Conservation (phyloP, 2,113 vertebrate genomes). For the Sialia sialis region DNA sequence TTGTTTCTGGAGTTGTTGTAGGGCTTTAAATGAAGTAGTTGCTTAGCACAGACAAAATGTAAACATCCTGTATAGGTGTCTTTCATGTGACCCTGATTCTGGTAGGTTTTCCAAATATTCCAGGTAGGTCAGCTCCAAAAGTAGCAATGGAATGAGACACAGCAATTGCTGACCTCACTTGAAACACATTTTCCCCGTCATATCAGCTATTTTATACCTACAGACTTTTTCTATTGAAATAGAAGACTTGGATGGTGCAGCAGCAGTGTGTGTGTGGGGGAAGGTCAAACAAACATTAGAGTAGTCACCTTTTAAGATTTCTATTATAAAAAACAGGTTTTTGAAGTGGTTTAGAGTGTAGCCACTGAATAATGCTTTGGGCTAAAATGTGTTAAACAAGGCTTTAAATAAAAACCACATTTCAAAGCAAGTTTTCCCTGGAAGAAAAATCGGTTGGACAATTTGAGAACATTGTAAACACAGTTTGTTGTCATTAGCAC, state of each 20-base stretch:
- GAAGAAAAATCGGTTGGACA: neutral
- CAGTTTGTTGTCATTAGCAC: constrained; percentile 21
- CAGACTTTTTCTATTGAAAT: neutral
- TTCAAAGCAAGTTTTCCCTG: neutral
- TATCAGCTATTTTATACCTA: neutral
- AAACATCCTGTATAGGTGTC: neutral
- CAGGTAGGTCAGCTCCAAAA: neutral
- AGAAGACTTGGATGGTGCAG: neutral
- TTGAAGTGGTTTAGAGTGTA: constrained; percentile 27
- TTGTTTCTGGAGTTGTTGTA: neutral
- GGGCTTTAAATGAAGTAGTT: neutral
- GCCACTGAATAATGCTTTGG: constrained; percentile 24
- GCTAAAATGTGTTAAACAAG: constrained; percentile 29
- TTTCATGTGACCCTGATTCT: neutral
- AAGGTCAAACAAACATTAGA: constrained; percentile 11
- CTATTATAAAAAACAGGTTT: neutral
- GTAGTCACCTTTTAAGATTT: constrained; percentile 9
- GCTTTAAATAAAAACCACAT: constrained; percentile 53
- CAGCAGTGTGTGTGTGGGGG: neutral
- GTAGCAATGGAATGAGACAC: neutral
- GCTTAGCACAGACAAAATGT: neutral
- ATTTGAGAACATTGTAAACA: constrained; percentile 20
- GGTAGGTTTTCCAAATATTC: neutral
- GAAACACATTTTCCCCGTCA: neutral
- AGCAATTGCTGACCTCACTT: neutral